phyloP scores from a whole-genome alignment of 2,888 invertebrate genomes.

The Ectemnius continuus region DNA sequence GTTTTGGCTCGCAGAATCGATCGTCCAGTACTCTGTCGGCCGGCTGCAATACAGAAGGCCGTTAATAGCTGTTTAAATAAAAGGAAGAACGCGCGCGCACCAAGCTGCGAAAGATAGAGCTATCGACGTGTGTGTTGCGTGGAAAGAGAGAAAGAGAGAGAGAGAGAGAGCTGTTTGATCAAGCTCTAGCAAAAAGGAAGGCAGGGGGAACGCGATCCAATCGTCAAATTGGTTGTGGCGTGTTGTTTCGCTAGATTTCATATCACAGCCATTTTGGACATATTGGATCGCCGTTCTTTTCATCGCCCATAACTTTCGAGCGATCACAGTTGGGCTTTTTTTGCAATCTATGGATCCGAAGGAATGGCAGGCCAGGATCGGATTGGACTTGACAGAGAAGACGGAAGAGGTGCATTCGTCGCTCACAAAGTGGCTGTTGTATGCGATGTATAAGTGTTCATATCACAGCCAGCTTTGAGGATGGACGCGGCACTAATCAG shows the following conservation, averaged over 20 bases:
- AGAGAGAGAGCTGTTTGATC: background rate
- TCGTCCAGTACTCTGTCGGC: constrained; percentile 57
- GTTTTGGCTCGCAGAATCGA: constrained; percentile 83
- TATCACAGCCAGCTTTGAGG: constrained; percentile 99
- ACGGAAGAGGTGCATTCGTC: constrained; percentile 75
- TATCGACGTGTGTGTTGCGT: background rate
- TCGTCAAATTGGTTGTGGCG: constrained; percentile 91
- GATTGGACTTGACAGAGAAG: background rate
- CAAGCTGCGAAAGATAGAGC: too few relatives aligned
- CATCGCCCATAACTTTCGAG: constrained; percentile 61
- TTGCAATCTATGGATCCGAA: too few relatives aligned
- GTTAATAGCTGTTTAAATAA: too few relatives aligned
- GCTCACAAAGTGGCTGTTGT: constrained; percentile 96
- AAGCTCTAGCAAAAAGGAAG: background rate
- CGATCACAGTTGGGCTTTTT: background rate
- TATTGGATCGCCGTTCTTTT: constrained; percentile 84
- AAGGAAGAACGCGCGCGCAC: too few relatives aligned
- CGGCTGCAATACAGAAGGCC: too few relatives aligned
- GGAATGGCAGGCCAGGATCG: background rate
- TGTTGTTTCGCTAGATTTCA: constrained; percentile 81
- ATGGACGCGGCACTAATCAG: constrained; percentile 82
- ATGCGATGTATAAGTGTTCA: constrained; percentile 83
- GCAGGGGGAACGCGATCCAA: constrained; percentile 71
- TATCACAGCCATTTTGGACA: constrained; percentile 98
- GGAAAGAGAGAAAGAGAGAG: too few relatives aligned